Conservation (phyloP, 2,888 invertebrate genomes). For the Stenoptilia bipunctidactyla region DNA sequence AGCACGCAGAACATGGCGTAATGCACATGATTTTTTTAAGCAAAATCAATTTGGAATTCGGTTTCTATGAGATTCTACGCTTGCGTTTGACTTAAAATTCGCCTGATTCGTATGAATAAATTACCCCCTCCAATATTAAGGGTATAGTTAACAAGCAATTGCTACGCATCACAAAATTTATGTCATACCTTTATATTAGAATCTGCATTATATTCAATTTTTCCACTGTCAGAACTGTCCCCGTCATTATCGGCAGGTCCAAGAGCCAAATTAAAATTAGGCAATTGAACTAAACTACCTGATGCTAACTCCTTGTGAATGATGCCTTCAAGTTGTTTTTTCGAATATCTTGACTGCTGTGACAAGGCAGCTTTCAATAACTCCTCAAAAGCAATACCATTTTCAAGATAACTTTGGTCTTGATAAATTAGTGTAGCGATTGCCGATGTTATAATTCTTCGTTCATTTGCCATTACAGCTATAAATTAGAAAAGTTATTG, state of each 20-base stretch:
- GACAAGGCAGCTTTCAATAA: constrained; percentile 75
- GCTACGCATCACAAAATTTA: neutral
- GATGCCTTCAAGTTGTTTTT: constrained; percentile 74
- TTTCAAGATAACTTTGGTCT: constrained; percentile 79
- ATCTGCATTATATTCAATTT: constrained; percentile 54
- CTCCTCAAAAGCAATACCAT: constrained; percentile 78
- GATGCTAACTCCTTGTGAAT: constrained; percentile 78
- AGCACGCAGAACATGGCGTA: no score
- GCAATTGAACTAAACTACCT: constrained; percentile 76
- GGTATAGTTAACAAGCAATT: no score
- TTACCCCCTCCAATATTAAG: no score
- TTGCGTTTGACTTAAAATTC: no score
- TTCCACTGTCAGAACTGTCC: constrained; percentile 64
- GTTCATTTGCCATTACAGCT: constrained; percentile 33
- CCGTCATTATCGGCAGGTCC: constrained; percentile 73
- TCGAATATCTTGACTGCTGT: constrained; percentile 75
- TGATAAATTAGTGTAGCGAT: constrained; percentile 79
- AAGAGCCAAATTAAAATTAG: constrained; percentile 77
- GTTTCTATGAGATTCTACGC: no score
- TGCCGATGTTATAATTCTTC: constrained; percentile 75
- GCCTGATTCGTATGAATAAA: no score
- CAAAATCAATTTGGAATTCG: no score
- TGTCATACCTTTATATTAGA: constrained; percentile 48
- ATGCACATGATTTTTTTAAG: no score
- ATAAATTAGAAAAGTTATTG: constrained; percentile 2